Percentiles rank a stretch among this genome's conserved stretches.
phyloP scores from a whole-genome alignment of 2,888 invertebrate genomes.

The Drosophila multiciliata region DNA sequence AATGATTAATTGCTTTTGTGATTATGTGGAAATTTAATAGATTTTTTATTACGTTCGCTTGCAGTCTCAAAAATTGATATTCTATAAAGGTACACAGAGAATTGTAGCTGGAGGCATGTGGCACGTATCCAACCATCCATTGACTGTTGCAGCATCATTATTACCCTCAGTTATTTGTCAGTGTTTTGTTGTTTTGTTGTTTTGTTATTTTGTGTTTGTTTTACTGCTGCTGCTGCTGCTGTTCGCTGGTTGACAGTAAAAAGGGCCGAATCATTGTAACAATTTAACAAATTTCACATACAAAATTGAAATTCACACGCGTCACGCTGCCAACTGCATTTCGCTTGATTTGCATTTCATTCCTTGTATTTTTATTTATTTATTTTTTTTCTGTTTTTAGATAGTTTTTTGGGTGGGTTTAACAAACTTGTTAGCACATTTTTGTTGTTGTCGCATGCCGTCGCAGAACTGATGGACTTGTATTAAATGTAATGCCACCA shows the following conservation, averaged over 20 bases:
- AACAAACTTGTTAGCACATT: slow-evolving; percentile 59
- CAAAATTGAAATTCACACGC: slow-evolving; percentile 75
- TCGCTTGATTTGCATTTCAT: slow-evolving; percentile 29
- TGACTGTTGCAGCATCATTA: slow-evolving; percentile 73
- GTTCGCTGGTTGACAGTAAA: slow-evolving; percentile 42
- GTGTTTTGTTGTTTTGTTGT: slow-evolving; percentile 27
- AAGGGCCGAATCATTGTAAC: slow-evolving; percentile 70
- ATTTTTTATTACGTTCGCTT: slow-evolving; percentile 67
- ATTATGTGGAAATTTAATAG: slow-evolving; percentile 78
- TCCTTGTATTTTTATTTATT: not conserved
- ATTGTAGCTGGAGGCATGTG: slow-evolving; percentile 31
- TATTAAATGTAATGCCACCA: slow-evolving; percentile 79
- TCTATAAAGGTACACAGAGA: slow-evolving; percentile 71
- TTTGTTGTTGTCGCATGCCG: slow-evolving; percentile 17
- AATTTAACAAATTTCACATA: slow-evolving; percentile 51
- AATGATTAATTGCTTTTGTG: slow-evolving; percentile 80
- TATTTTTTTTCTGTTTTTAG: not conserved
- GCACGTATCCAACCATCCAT: slow-evolving; percentile 55
- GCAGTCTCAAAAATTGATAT: slow-evolving; percentile 68
- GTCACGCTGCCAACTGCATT: slow-evolving; percentile 68
- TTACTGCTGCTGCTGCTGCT: slow-evolving; percentile 26
- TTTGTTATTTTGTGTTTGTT: slow-evolving; percentile 14
- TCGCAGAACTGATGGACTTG: slow-evolving; percentile 32
- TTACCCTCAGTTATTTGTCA: slow-evolving; percentile 75
- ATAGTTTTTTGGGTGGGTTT: not conserved